Evolutionary conservation across 1,140 invertebrate species (phyloP), one percentile per base, ranked within the genome.

Genomic region (Asbolus verrucosus): DNA sequence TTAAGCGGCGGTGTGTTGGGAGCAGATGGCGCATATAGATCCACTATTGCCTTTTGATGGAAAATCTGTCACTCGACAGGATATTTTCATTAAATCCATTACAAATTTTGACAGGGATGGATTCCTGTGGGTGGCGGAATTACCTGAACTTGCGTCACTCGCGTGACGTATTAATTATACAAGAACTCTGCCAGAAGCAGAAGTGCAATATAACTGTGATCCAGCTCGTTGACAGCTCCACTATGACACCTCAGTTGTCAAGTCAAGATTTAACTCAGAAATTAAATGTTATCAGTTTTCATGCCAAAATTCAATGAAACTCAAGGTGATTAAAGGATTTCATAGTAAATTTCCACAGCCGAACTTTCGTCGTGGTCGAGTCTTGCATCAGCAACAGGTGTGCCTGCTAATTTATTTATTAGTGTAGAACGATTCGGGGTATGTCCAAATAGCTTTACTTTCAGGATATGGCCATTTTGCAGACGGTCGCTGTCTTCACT

Each of bases 311-410:
- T 8, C 24, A 27, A 4, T 27, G n/a, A 54, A 21, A 54, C 11
- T 14, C n/a, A n/a, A 21, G 27, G 11, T 54, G 46, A 54, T 54
- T 27, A 13, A 54, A n/a, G 21, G 19, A 54, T 54, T 54, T 54
- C 46, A 54, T 54, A 21, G 19, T 54, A 27, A 54, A 54, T 13
- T 54, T 54, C 21, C 41, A 18, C 41, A 46, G 4, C 18, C 41
- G 21, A 27, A 54, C 18, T 19, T 18, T 41, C 39, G n/a, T 46
- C 18, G 43, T 50, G 19, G 18, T 14, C n/a, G 13, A 24, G 46
- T 54, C 46, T 54, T 54, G 46, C 46, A 46, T 46, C 16, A 27
- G 46, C 46, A 54, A 54, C 46, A 54, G 46, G 46, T 54, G 43
- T 50, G 46, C 27, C 11, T 54, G 46, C 21, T 54, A 54, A 54